Base-by-base conservation (phyloP, 1,140 invertebrate species). In the Penaeus japonicus region DNA sequence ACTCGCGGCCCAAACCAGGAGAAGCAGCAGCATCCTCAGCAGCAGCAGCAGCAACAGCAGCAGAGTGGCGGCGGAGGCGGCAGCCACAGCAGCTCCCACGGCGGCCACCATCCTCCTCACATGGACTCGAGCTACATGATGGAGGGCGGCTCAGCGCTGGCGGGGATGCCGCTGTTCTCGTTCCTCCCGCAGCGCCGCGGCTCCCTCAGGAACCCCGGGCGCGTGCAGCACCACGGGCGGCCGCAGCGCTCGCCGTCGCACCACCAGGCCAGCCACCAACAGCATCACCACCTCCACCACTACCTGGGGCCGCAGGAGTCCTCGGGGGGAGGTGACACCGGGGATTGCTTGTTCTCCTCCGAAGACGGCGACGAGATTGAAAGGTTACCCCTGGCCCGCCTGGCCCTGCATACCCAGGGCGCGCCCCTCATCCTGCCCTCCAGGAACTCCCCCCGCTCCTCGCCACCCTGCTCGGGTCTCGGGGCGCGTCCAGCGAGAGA, bases 41-140 rank as follows among this genome's bases (percentile, higher is more conserved):
- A 70, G 5, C n/a, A 35, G 55, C 78, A 81, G 62, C 57, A 82
- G 17, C 55, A 35, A n/a, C 55, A 59, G 7, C 81, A 83, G 22
- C n/a, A 35, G 80, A 85, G 85, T 90, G 84, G 86, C 84, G 91
- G 84, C 75, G 92, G 87, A 35, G 90, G 18, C 89, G 91, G 80
- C 91, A 91, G 90, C 80, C 88, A 4, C 57, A 84, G 20, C 91
- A 35, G 59, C 81, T 30, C 88, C 24, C 20, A 54, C 54, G 18
- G 75, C 75, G 75, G 17, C 75, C n/a, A 77, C 75, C 22, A 4
- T 53, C 22, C 35, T 18, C 7, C 17, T 32, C 24, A 32, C 24
- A 32, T 24, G 65, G 65, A 73, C 65, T 30, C 10, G 4, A n/a
- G 24, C 10, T 73, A 73, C 32, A n/a, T 17, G 17, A 17, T 73